phyloP scores from a whole-genome alignment of 1,140 invertebrate species.

The Parasteatoda tepidariorum region DNA sequence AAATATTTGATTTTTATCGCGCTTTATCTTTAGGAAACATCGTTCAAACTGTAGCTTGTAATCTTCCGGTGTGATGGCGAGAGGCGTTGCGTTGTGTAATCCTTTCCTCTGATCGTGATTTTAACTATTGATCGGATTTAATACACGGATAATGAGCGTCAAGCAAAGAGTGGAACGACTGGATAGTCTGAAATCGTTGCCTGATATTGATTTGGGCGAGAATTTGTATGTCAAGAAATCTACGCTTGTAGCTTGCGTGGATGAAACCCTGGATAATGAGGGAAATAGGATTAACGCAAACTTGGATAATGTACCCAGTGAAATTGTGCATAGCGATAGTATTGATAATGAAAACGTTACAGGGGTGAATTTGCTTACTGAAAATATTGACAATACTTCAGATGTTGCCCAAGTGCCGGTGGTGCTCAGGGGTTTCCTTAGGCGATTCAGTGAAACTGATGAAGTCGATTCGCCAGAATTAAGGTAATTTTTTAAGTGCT shows the following conservation, averaged over 20 bases:
- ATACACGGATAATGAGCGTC: background rate
- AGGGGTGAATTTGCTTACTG: background rate
- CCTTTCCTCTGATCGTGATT: background rate
- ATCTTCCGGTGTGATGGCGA: background rate
- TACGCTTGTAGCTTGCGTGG: conserved; percentile 23
- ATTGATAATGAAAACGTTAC: too few species aligned
- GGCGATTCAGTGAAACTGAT: conserved; percentile 33
- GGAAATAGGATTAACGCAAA: background rate
- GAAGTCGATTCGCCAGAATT: background rate
- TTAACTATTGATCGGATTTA: too few species aligned
- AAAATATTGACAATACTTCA: background rate
- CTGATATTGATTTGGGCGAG: conserved; percentile 37
- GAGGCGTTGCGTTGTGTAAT: background rate
- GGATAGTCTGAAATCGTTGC: conserved; percentile 35
- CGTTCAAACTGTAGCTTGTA: background rate
- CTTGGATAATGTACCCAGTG: too few species aligned
- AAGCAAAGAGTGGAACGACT: conserved; percentile 41
- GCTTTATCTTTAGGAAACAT: background rate
- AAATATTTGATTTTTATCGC: background rate
- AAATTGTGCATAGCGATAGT: too few species aligned
- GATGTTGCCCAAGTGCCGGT: background rate
- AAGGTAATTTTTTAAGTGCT: too few species aligned
- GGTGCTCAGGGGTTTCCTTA: conserved; percentile 20
- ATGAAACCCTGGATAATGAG: background rate
- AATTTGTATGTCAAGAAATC: conserved; percentile 39